Evolutionary conservation across 2,797 vertebrate genomes (phyloP), one percentile per base, ranked within the genome.

Genomic region (Coendou prehensilis): DNA sequence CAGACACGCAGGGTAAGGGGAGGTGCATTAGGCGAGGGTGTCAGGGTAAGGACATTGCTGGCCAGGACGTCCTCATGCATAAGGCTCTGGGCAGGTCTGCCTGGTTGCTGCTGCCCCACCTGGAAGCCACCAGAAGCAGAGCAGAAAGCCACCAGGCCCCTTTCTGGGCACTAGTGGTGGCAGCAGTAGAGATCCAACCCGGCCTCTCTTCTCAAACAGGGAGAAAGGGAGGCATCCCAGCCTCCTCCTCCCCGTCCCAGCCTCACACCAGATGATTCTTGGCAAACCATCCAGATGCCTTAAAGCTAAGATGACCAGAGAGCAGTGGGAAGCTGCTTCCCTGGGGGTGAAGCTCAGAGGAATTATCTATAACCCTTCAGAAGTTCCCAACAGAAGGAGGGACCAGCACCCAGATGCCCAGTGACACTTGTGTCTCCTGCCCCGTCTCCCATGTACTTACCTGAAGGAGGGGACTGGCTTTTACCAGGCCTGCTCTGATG

Each of bases 391-490:
- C n/a, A 92, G 57, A 87, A 63, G 15, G 28, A 67, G 63, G 85
- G 61, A 87, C 9, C 47, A 80, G 94, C 73, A 50, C 28, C n/a
- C 82, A 92, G 67, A 26, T 17, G 45, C 45, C 26, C 11, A 4
- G 14, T 8, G 23, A 76, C 45, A 30, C 73, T 71, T 28, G 26
- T 4, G 45, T 50, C 26, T 50, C 73, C 81, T 61, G 54, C 13
- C 13, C 79, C 81, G 28, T 63, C 76, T 79, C 81, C 28, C 9
- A 56, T 22, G 4, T 5, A 96, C 97, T 98, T 91, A 98, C 96
- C 94, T 95, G 90, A 37, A 50, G 18, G 61, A 28, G 76, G 1
- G 22, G 20, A 0, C 56, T 26, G 28, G n/a, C 14, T 91, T 96
- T 92, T 57, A 71, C 50, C 71, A 81, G 76, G 57, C 78, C 14